phyloP scores from a whole-genome alignment of 2,113 vertebrate genomes.

The Lagopus muta region DNA sequence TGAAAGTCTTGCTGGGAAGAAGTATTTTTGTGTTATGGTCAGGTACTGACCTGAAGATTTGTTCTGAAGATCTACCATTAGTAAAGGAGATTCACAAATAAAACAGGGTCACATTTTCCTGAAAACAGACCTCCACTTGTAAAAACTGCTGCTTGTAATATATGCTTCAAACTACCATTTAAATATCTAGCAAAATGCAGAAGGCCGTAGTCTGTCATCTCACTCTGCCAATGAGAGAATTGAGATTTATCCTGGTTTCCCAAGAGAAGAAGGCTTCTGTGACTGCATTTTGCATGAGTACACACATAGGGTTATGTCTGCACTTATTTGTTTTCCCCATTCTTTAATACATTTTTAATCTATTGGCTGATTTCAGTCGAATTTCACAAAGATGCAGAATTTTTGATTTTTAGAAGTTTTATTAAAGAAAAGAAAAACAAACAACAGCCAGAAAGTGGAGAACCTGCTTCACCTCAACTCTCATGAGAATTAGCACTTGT shows the following conservation, averaged over 20 bases:
- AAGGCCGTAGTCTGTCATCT: not conserved
- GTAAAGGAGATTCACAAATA: not conserved
- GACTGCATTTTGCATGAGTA: not conserved
- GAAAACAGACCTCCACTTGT: rapidly evolving
- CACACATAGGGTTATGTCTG: not conserved
- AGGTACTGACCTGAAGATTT: not conserved
- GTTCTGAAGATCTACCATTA: not conserved
- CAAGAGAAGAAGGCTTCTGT: not conserved
- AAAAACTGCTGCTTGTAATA: not conserved
- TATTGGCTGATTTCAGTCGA: not conserved
- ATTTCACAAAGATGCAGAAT: not conserved
- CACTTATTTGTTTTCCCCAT: not conserved
- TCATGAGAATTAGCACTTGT: not conserved
- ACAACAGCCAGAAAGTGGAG: not conserved
- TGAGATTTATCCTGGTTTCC: not conserved
- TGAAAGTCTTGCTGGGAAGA: not conserved
- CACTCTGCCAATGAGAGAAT: not conserved
- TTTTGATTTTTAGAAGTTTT: not conserved
- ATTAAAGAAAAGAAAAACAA: not conserved
- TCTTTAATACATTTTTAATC: not conserved
- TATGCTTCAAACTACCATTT: not conserved
- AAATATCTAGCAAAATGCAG: not conserved
- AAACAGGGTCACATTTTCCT: not conserved
- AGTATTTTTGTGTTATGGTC: not conserved
- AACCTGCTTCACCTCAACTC: not conserved